Conservation (phyloP, 2,888 invertebrate genomes). For the Platynereis dumerilii region DNA sequence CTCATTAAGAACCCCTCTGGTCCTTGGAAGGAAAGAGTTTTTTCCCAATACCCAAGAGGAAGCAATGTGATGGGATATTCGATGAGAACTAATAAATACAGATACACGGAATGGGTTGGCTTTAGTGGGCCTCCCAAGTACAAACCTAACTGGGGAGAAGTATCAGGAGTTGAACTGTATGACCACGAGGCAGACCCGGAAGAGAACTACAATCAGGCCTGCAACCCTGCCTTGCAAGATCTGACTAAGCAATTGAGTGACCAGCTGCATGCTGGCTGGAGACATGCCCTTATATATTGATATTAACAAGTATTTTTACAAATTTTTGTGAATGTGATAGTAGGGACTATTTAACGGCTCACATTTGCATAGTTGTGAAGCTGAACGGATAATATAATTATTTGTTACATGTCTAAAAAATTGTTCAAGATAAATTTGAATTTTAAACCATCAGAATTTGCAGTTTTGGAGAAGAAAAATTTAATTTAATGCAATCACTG, state of each 20-base stretch:
- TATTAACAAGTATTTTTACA: too few species aligned
- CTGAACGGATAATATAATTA: too few species aligned
- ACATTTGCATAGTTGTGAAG: too few species aligned
- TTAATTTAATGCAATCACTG: too few species aligned
- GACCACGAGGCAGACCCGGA: conserved; percentile 19
- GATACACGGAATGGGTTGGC: conserved; percentile 44
- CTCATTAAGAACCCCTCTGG: conserved; percentile 32
- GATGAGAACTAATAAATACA: conserved; percentile 36
- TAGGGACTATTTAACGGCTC: too few species aligned
- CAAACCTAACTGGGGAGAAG: conserved; percentile 12
- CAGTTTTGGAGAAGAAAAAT: too few species aligned
- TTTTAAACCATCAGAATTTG: too few species aligned
- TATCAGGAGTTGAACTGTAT: conserved; percentile 18
- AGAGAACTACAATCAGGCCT: conserved; percentile 15
- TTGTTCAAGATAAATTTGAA: too few species aligned
- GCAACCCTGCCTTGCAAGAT: too few species aligned
- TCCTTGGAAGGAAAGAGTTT: conserved; percentile 35
- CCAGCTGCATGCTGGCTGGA: conserved; percentile 1
- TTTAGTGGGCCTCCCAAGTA: conserved; percentile 23
- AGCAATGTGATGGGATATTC: conserved; percentile 41
- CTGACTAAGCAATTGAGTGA: not conserved
- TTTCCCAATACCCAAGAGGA: conserved; percentile 37
- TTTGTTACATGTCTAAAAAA: too few species aligned
- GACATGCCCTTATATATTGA: not conserved
- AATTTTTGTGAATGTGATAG: too few species aligned